Evolutionary conservation across 37 sponge, comb jelly and placozoan genomes (phyloP).

Genomic region (Diacarnus erythraeanus): DNA sequence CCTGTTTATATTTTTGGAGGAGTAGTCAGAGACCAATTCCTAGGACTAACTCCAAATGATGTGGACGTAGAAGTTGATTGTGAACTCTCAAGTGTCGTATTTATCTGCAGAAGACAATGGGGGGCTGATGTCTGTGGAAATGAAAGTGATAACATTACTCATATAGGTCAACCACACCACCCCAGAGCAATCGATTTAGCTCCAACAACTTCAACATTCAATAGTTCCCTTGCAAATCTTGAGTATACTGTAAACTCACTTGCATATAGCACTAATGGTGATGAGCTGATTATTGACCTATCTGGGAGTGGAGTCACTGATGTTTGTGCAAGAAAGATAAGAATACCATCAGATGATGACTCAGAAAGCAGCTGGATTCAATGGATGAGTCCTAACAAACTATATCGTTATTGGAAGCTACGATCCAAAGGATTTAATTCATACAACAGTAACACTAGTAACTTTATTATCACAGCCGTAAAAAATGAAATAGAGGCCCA

Average conservation of each 20-base stretch:
- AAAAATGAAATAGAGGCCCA: background rate
- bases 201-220: background rate
- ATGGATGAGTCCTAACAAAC: background rate
- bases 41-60: conserved; percentile 15
- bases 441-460: background rate
- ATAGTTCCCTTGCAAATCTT: background rate
- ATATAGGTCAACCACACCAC: background rate
- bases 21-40: conserved; percentile 17
- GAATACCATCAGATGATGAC: conserved; percentile 31
- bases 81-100: background rate
- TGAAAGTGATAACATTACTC: background rate
- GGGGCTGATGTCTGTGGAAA: conserved; percentile 3
- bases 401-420: conserved; percentile 35
- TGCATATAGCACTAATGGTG: conserved; percentile 25
- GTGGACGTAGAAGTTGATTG: conserved; percentile 34
- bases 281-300: conserved; percentile 28
- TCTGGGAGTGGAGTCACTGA: conserved; percentile 19
- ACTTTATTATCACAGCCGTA: background rate
- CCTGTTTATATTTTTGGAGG: conserved; percentile 16
- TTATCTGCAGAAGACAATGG: conserved; percentile 5
- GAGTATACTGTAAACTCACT: conserved; percentile 33
- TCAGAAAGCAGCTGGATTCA: conserved; percentile 11
- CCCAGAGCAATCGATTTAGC: conserved; percentile 1
- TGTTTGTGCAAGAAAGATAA: conserved; percentile 16
- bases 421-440: conserved; percentile 11